Evolutionary conservation across 2,113 vertebrate species (phyloP), one percentile per base, ranked within the genome.

Genomic region (Motacilla alba): DNA sequence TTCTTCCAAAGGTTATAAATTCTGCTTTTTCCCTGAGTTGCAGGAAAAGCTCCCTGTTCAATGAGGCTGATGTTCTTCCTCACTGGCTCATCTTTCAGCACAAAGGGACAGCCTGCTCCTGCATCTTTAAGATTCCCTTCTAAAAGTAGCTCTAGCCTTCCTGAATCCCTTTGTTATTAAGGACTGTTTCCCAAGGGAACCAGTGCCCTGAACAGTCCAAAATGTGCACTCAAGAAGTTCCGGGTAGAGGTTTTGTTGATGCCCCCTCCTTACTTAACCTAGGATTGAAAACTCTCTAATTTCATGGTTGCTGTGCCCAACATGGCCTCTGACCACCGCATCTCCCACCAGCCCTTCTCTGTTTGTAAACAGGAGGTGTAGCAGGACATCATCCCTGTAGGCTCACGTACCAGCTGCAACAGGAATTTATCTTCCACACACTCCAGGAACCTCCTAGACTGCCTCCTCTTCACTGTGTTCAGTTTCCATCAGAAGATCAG

Each of bases 1-100:
- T 62, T 75, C n/a, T 75, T 41, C 28, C 53, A 82, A 60, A 75
- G 30, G 39, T 68, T n/a, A 60, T 41, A 68, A 75, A 82, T 47
- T 35, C 39, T 60, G 15, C 0, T 21, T n/a, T 67, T 60, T 2
- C 11, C 13, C 24, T 68, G 30, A 41, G 9, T 7, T 31, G 6
- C 39, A 46, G 19, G 7, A 60, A 75, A 82, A 89, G 2, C 9
- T 47, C 6, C 28, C 24, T 46, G 13, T 59, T 52, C 39, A 59
- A 8, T 7, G 15, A 68, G 18, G 24, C 7, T n/a, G 23, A 24
- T 39, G 20, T 44, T 74, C 27, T 50, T 52, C 44, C 28, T 35
- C 46, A 18, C 15, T 28, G 7, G 28, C n/a, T 75, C 8, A 5
- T 41, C 24, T 75, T 75, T 53, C 28, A 37, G 24, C n/a, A 60